Percentiles rank a stretch among this genome's conserved stretches.
phyloP scores from a whole-genome alignment of 2,888 invertebrate genomes.

The Tubulanus polymorphus region DNA sequence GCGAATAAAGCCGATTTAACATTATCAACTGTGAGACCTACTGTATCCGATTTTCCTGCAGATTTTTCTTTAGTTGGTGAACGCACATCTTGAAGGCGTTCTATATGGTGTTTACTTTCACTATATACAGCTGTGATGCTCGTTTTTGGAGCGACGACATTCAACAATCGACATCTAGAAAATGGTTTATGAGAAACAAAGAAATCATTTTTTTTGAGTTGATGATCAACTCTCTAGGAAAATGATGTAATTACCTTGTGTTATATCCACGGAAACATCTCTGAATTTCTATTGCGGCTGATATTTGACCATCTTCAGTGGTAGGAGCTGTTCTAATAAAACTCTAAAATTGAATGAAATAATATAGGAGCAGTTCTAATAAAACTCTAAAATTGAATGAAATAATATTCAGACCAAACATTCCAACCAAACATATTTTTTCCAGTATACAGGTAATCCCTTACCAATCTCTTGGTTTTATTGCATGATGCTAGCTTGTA shows the following conservation, averaged over 20 bases:
- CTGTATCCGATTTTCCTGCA: neutral
- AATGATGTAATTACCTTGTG: conserved; percentile 21
- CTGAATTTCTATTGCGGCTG: conserved; percentile 41
- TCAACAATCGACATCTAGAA: conserved; percentile 26
- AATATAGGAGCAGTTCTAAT: conserved; percentile 22
- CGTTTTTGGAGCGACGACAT: conserved; percentile 21
- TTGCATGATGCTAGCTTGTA: too few species aligned
- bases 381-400: conserved; percentile 21
- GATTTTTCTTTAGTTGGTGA: neutral
- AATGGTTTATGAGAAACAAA: neutral
- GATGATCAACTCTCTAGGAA: neutral
- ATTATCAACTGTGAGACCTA: too few species aligned
- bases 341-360: conserved; percentile 20
- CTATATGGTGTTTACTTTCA: conserved; percentile 26
- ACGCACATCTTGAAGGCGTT: conserved; percentile 24
- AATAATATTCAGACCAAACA: too few species aligned
- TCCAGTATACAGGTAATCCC: too few species aligned
- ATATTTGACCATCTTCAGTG: conserved; percentile 25
- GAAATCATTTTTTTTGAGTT: neutral
- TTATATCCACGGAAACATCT: conserved; percentile 30
- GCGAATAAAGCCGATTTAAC: too few species aligned
- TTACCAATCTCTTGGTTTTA: too few species aligned
- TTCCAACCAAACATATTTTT: too few species aligned
- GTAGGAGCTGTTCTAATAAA: conserved; percentile 22
- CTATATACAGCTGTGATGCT: conserved; percentile 34